phyloP scores from a whole-genome alignment of 2,113 vertebrate species.

The Diadophis punctatus region DNA sequence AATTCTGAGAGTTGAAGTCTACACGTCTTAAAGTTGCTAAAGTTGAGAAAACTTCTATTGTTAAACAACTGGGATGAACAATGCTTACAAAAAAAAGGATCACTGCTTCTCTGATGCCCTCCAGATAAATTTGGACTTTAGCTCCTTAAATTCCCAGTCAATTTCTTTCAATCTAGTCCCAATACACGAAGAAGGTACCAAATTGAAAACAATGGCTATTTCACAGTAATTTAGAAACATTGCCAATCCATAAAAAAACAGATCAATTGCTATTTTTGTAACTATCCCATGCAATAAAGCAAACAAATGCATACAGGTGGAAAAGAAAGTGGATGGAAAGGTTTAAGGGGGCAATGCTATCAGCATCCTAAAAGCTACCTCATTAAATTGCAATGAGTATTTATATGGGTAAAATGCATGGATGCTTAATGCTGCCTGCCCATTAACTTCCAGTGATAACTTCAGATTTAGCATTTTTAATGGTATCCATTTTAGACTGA shows the following conservation, averaged over 20 bases:
- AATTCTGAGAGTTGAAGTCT: neutral
- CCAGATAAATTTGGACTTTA: neutral
- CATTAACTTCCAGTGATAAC: neutral
- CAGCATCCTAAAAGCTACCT: neutral
- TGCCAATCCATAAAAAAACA: neutral
- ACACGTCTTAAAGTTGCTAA: neutral
- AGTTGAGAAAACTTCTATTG: neutral
- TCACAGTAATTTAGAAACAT: neutral
- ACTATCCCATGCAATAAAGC: neutral
- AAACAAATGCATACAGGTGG: accelerated
- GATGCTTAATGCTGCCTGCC: neutral
- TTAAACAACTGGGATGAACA: neutral
- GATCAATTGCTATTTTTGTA: too few relatives aligned
- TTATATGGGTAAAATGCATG: neutral
- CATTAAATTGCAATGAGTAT: neutral
- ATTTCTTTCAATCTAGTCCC: neutral
- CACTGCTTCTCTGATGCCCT: neutral
- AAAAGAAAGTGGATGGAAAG: neutral
- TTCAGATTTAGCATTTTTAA: conserved; percentile 29
- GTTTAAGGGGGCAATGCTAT: neutral
- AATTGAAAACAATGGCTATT: neutral
- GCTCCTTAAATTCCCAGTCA: neutral
- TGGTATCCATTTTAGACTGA: conserved; percentile 8
- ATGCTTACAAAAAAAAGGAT: neutral
- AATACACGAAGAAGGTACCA: neutral